These are phyloP conservation scores for Reticulitermes lucifugus DNA, from an alignment of 2,888 invertebrate species.

Conservation along the genomic window DNA sequence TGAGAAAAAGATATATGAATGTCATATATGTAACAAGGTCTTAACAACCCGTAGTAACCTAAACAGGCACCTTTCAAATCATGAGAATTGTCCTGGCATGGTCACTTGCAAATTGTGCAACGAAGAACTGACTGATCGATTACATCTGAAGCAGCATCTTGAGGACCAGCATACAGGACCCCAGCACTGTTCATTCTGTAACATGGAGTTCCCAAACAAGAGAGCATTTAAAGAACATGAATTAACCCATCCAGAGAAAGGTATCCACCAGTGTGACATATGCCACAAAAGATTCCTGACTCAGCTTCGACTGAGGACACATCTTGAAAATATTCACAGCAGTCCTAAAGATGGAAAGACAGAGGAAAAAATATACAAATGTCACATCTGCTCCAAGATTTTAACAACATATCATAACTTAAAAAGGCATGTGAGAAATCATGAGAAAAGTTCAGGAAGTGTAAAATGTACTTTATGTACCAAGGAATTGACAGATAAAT, in stretches of 20 bases:
- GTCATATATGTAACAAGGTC: slow-evolving; percentile 46
- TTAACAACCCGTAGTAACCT: slow-evolving; percentile 47
- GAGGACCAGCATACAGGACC: slow-evolving; percentile 43
- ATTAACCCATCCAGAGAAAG: slow-evolving; percentile 47
- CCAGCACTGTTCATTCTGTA: slow-evolving; percentile 48
- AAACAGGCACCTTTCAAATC: slow-evolving; percentile 47
- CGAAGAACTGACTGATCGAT: slow-evolving; percentile 43
- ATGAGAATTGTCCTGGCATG: slow-evolving; percentile 40
- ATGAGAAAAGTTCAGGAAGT: slow-evolving; percentile 42
- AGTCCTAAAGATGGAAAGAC: slow-evolving; percentile 30
- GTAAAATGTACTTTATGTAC: slow-evolving; percentile 42
- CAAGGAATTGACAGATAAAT: slow-evolving; percentile 39
- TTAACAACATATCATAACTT: slow-evolving; percentile 48
- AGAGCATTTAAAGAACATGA: slow-evolving; percentile 45
- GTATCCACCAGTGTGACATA: slow-evolving; percentile 48
- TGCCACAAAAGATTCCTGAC: slow-evolving; percentile 52
- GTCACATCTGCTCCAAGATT: slow-evolving; percentile 46
- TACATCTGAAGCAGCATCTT: slow-evolving; percentile 44
- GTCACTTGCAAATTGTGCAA: slow-evolving; percentile 44
- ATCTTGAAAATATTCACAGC: slow-evolving; percentile 45
- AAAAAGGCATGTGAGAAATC: slow-evolving; percentile 47
- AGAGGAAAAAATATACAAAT: slow-evolving; percentile 44
- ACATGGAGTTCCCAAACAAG: slow-evolving; percentile 47
- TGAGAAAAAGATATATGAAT: slow-evolving; percentile 49
- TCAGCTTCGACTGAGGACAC: slow-evolving; percentile 47